A percentile compares a stretch with the other conserved stretches of the same genome.
These are phyloP conservation scores for Notoglanidium macrostoma DNA, from an alignment of 2,797 vertebrate species.

Conservation along the genomic window DNA sequence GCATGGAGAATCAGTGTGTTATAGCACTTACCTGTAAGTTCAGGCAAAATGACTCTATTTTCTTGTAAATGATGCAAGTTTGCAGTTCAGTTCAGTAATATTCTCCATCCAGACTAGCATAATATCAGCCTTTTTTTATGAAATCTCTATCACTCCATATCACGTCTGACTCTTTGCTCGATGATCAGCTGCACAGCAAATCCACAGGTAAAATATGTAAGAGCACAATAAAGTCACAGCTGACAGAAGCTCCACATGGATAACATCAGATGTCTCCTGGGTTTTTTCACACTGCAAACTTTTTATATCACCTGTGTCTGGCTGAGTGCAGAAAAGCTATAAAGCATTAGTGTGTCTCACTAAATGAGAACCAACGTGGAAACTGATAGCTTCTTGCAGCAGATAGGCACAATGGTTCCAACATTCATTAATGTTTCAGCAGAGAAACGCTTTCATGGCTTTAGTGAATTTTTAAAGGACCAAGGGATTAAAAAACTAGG, in stretches of 20 bases:
- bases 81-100: not conserved
- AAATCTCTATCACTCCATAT: not conserved
- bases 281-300: not conserved
- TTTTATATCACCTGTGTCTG: not conserved
- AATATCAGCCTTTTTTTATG: not conserved
- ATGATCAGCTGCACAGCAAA: not conserved
- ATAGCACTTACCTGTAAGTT: not conserved
- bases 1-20: not conserved
- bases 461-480: constrained; percentile 50
- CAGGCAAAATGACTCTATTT: not conserved
- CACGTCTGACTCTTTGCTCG: not conserved
- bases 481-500: not conserved
- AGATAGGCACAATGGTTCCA: constrained; percentile 38
- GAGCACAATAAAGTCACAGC: not conserved
- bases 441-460: constrained; percentile 36
- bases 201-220: not conserved
- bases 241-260: not conserved
- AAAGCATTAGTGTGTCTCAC: not conserved
- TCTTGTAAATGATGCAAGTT: not conserved
- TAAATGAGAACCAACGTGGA: not conserved
- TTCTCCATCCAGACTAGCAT: not conserved
- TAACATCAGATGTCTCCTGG: not conserved
- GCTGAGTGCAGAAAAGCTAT: not conserved
- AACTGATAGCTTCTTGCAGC: constrained; percentile 23
- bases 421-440: constrained; percentile 52